A percentile compares a stretch with the other conserved stretches of the same genome.
Evolutionary conservation across 1,140 invertebrate species (phyloP).

Genomic region (Trachelipus rathkii): DNA sequence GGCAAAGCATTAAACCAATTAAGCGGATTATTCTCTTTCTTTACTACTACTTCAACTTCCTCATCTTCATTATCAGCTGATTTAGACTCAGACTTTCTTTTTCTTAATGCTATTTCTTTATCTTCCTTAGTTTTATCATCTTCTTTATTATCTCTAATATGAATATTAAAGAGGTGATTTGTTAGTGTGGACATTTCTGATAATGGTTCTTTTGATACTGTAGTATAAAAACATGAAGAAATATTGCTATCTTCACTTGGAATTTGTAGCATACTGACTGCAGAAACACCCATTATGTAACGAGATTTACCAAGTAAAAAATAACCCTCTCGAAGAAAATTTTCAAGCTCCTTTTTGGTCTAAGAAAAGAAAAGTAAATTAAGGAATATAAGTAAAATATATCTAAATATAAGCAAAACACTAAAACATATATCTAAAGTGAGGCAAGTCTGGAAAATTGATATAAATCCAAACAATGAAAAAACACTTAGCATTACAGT

Average conservation of each 20-base stretch:
- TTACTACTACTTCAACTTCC: background rate
- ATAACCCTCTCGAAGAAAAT: background rate
- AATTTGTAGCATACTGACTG: background rate
- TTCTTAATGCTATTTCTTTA: background rate
- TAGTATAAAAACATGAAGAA: background rate
- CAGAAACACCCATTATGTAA: background rate
- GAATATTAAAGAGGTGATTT: background rate
- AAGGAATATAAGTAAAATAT: too few relatives aligned
- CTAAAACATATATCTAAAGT: too few relatives aligned
- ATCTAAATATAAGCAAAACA: too few relatives aligned
- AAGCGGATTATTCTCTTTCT: background rate
- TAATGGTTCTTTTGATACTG: background rate
- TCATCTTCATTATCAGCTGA: background rate
- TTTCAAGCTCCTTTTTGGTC: background rate
- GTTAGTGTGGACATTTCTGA: background rate
- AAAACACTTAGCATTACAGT: too few relatives aligned
- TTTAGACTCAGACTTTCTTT: background rate
- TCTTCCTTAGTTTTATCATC: background rate
- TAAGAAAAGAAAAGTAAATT: background rate
- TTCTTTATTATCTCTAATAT: background rate
- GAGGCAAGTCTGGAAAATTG: too few relatives aligned
- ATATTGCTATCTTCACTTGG: background rate
- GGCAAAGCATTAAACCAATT: constrained; percentile 4
- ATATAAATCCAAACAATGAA: too few relatives aligned
- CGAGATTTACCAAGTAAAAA: constrained; percentile 4